These are phyloP conservation scores for Orchesella cincta DNA, from an alignment of 1,140 invertebrate genomes.

Conservation along the genomic window DNA sequence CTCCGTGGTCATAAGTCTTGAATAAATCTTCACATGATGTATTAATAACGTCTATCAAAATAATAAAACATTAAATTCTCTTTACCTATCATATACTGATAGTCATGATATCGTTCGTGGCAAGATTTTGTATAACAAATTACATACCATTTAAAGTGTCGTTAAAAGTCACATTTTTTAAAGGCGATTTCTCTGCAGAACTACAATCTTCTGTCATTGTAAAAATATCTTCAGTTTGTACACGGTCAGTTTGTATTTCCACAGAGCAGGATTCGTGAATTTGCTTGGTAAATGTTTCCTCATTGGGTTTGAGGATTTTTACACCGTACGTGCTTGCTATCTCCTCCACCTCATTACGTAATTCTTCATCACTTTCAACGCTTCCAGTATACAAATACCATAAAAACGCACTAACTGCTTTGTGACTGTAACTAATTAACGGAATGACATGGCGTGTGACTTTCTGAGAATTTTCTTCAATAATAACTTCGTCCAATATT, in stretches of 20 bases:
- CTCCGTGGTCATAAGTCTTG: too few relatives aligned
- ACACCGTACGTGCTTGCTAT: not conserved
- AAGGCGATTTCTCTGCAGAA: too few relatives aligned
- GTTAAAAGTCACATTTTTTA: too few relatives aligned
- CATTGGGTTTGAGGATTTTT: too few relatives aligned
- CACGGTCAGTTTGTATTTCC: not conserved
- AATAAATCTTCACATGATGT: too few relatives aligned
- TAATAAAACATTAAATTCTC: too few relatives aligned
- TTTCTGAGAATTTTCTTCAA: conserved; percentile 26
- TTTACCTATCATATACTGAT: too few relatives aligned
- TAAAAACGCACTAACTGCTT: conserved; percentile 56
- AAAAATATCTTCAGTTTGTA: not conserved
- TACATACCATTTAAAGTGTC: too few relatives aligned
- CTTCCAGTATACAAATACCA: conserved; percentile 58
- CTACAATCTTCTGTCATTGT: not conserved
- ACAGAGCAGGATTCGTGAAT: not conserved
- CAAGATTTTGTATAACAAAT: too few relatives aligned
- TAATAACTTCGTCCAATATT: conserved; percentile 55
- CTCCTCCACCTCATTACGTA: not conserved
- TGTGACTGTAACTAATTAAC: conserved; percentile 52
- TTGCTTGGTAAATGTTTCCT: too few relatives aligned
- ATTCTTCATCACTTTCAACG: not conserved
- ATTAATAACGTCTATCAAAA: too few relatives aligned
- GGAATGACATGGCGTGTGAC: conserved; percentile 33
- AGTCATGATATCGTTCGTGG: too few relatives aligned